These are phyloP conservation scores for Nephrotoma guestfalica DNA, from an alignment of 2,888 invertebrate species.

Conservation along the genomic window DNA sequence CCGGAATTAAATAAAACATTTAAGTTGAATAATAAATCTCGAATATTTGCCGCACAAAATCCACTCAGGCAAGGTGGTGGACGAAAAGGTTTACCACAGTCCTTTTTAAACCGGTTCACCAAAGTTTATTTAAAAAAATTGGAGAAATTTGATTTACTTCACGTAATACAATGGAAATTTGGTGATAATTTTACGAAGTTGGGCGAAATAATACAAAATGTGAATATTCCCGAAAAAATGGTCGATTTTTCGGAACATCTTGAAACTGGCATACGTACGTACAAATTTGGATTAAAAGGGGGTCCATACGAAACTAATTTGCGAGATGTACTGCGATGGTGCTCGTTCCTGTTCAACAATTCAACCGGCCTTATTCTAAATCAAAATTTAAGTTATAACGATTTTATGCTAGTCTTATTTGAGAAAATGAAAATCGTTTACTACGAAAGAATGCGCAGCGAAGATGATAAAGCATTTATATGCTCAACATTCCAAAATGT, in stretches of 20 bases:
- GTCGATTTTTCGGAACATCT: conserved; percentile 63
- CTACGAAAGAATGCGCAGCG: conserved; percentile 70
- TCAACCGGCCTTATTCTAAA: neutral
- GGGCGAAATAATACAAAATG: neutral
- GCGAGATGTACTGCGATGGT: conserved; percentile 89
- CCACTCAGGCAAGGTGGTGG: conserved; percentile 92
- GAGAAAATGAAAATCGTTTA: conserved; percentile 61
- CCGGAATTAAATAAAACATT: conserved; percentile 88
- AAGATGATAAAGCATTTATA: conserved; percentile 60
- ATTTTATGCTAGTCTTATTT: conserved; percentile 22
- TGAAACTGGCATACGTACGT: conserved; percentile 44
- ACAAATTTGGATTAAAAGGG: conserved; percentile 66
- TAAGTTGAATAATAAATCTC: conserved; percentile 56
- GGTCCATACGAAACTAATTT: conserved; percentile 97
- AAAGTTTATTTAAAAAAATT: conserved; percentile 62
- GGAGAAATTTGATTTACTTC: conserved; percentile 45
- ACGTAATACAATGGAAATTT: conserved; percentile 27
- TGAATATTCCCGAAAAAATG: conserved; percentile 50
- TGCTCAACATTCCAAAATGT: conserved; percentile 34
- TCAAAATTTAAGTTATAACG: neutral
- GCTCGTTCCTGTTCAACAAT: conserved; percentile 23
- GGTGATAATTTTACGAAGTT: conserved; percentile 20
- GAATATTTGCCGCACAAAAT: conserved; percentile 96
- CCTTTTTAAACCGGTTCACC: conserved; percentile 94
- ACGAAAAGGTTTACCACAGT: conserved; percentile 86